phyloP scores from a whole-genome alignment of 2,888 invertebrate species.

The Hypomecis punctinalis region DNA sequence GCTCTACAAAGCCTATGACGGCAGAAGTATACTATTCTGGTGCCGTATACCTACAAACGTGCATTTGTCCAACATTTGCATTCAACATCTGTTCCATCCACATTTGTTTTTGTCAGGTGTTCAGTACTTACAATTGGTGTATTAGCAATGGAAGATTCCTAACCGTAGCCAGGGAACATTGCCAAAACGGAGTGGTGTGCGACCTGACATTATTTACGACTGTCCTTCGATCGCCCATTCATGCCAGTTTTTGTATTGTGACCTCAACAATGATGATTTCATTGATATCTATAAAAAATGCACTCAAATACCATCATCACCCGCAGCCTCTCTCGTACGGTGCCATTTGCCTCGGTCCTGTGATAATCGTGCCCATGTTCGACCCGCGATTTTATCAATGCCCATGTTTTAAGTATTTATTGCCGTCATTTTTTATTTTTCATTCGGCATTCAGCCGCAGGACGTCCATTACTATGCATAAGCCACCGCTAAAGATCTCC shows the following conservation, averaged over 20 bases:
- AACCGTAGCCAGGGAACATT: slow-evolving; percentile 41
- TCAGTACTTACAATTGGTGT: slow-evolving; percentile 10
- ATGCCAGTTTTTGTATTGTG: slow-evolving; percentile 20
- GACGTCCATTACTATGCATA: too few species aligned
- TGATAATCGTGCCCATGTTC: too few species aligned
- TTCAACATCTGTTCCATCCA: background rate
- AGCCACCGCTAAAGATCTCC: too few species aligned
- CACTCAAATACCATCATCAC: too few species aligned
- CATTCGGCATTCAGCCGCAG: too few species aligned
- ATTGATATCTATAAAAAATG: too few species aligned
- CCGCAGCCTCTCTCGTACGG: too few species aligned
- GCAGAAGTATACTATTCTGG: background rate
- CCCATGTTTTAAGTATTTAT: too few species aligned
- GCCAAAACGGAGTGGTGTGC: slow-evolving; percentile 42
- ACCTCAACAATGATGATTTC: background rate
- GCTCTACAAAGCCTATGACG: too few species aligned
- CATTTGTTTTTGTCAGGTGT: slow-evolving; percentile 16
- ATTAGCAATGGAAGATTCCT: slow-evolving; percentile 34
- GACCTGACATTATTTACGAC: slow-evolving; percentile 33
- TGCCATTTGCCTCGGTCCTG: too few species aligned
- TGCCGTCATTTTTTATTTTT: too few species aligned
- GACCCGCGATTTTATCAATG: too few species aligned
- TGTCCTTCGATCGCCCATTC: slow-evolving; percentile 31
- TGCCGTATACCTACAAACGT: background rate
- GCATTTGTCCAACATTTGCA: background rate